phyloP scores from a whole-genome alignment of 2,888 invertebrate genomes.

The Pycnomerus fuliginosus region DNA sequence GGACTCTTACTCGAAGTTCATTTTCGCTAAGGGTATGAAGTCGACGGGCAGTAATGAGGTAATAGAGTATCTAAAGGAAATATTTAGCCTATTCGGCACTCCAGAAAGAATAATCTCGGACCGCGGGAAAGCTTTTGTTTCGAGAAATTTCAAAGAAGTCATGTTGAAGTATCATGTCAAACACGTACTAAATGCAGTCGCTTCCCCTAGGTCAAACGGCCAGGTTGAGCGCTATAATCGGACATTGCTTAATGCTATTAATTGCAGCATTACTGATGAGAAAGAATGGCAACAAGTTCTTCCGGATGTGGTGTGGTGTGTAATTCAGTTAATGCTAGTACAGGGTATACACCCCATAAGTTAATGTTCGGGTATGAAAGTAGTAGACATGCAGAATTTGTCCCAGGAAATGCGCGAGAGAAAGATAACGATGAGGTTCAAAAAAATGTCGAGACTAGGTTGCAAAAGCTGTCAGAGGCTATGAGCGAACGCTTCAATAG shows the following conservation, averaged over 20 bases:
- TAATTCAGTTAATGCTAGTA: conserved; percentile 1
- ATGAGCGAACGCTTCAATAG: conserved; percentile 3
- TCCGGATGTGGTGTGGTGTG: not conserved
- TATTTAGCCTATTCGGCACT: conserved; percentile 22
- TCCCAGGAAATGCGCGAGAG: not conserved
- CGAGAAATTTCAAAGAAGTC: conserved; percentile 15
- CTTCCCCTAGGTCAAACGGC: conserved; percentile 19
- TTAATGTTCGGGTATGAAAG: not conserved
- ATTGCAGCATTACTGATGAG: conserved; percentile 16
- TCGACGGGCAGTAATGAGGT: conserved; percentile 15
- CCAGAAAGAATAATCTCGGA: conserved; percentile 21
- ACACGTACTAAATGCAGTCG: conserved; percentile 24
- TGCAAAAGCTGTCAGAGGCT: not conserved
- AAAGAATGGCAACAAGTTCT: conserved; percentile 12
- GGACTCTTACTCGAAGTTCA: conserved; percentile 20
- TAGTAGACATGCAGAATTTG: not conserved
- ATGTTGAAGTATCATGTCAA: conserved; percentile 6
- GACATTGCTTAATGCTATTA: conserved; percentile 5
- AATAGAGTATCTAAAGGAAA: conserved; percentile 12
- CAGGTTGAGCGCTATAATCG: conserved; percentile 17
- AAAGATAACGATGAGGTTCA: not conserved
- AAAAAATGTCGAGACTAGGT: not conserved
- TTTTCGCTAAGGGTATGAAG: conserved; percentile 14
- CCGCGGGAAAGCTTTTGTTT: conserved; percentile 18
- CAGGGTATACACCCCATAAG: not conserved